Conservation (phyloP, 2,113 vertebrate genomes). For the Cephalophus harveyi region DNA sequence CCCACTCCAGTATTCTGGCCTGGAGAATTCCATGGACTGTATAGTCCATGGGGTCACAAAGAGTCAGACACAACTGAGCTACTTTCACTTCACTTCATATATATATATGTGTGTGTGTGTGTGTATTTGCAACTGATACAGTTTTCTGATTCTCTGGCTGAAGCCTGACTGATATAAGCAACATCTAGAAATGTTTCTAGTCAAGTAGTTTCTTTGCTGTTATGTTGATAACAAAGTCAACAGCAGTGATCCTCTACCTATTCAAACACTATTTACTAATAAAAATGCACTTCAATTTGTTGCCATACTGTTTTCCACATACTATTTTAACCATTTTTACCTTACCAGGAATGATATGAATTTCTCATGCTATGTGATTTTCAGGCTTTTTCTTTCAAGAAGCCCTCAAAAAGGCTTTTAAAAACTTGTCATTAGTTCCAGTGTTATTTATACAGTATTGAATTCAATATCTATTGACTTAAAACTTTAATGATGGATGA, state of each 20-base stretch:
- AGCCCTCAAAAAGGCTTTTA: neutral
- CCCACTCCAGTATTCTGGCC: neutral
- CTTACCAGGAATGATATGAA: neutral
- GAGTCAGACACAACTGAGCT: neutral
- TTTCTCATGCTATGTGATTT: neutral
- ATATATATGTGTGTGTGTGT: neutral
- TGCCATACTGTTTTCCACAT: neutral
- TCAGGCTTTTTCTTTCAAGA: neutral
- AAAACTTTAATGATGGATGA: neutral
- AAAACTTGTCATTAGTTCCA: neutral
- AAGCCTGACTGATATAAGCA: neutral
- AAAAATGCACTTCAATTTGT: neutral
- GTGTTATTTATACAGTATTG: neutral
- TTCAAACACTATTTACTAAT: neutral
- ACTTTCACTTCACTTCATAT: neutral
- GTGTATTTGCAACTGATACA: neutral
- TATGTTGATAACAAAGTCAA: neutral
- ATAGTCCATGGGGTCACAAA: accelerated
- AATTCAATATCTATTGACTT: neutral
- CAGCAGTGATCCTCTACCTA: neutral
- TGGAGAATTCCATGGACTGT: neutral
- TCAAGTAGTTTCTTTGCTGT: neutral
- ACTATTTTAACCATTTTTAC: neutral
- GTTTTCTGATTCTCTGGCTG: neutral
- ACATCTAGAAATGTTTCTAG: neutral